Base-by-base conservation (phyloP, 2,113 vertebrate genomes). In the Sigmodon hispidus region DNA sequence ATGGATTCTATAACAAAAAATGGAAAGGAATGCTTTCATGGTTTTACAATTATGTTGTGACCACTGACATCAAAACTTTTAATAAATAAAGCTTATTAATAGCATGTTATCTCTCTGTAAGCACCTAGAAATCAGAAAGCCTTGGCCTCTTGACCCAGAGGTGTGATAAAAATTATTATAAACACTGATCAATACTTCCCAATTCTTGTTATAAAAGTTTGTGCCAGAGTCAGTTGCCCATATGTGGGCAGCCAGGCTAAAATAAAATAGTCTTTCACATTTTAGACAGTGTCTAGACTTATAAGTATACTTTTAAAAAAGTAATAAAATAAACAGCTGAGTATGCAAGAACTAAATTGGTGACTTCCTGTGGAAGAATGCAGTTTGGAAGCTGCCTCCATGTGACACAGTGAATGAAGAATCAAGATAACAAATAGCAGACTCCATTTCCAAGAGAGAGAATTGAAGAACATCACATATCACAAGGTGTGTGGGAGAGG, bases 271-370 rank as follows among this genome's bases (percentile, higher is more conserved):
- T 76, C 19, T 36, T 73, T 72, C 75, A 93, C 31, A 77, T 77
- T 0, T 24, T 86, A 73, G 59, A 34, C 13, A 3, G 29, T 50
- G 89, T 7, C 29, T 91, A 36, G 45, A 55, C 67, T 87, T 75
- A 21, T 3, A 34, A 3, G 17, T 48, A 16, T 43, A 75, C 57
- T 91, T 72, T 87, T 94, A 65, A 90, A 83, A 83, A 43, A 86
- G 57, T 70, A 75, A 15, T 80, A 48, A 94, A 72, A 70, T 81
- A 59, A 95, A 81, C 3, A 83, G 29, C 24, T 94, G 87, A 91
- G 61, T 34, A 29, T 89, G 45, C 52, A 73, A 86, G n/a, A 90
- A 79, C 61, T 86, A 91, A 26, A 87, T 13, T 26, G 26, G 16
- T 34, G 13, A 90, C 83, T 94, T 50, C 19, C 55, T 12, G 11